Base-by-base conservation (phyloP, 2,888 invertebrate genomes). In the Hirtodrosophila confusa region DNA sequence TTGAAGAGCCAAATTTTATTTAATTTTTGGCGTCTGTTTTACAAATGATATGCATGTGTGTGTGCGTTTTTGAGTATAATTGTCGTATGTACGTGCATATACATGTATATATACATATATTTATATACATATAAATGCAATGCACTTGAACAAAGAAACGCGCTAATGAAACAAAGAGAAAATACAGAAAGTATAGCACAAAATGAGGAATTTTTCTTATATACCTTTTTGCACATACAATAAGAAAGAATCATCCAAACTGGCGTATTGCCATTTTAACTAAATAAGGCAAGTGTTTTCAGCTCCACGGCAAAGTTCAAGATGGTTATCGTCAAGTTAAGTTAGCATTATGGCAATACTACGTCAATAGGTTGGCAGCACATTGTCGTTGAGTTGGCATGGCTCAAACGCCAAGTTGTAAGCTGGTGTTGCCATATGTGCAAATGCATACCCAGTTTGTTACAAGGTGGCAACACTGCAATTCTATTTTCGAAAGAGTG, bases 91-190 rank as follows among this genome's bases (percentile, higher is more conserved):
- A 27, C 6, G 27, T 17, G 2, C 17, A 17, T 17, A 17, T 2
- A 17, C 2, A 17, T 17, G 2, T 17, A 2, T 17, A 17, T 17
- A 2, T 17, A 17, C 2, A 17, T 17, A 17, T 17, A 17, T 17
- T 17, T 17, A 17, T 2, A n/a, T n/a, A n/a, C 27, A 27, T 3
- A 5, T 27, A 56, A 69, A 56, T 75, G 53, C 72, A 58, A 54
- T 72, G 73, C 40, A 73, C 77, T 66, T 54, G 37, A 72, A 67
- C 67, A 74, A 76, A 74, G 67, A 51, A 64, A 24, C 10, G 47
- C 12, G 31, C 31, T 12, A 72, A 51, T 39, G 49, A 61, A 67
- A 50, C 40, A 58, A 74, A 75, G 48, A 57, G 60, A 72, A 54
- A 48, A 35, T 43, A 29, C 9, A 50, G 43, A 45, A 64, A 69